Conservation (phyloP, 2,797 vertebrate genomes). For the Myotis planiceps region DNA sequence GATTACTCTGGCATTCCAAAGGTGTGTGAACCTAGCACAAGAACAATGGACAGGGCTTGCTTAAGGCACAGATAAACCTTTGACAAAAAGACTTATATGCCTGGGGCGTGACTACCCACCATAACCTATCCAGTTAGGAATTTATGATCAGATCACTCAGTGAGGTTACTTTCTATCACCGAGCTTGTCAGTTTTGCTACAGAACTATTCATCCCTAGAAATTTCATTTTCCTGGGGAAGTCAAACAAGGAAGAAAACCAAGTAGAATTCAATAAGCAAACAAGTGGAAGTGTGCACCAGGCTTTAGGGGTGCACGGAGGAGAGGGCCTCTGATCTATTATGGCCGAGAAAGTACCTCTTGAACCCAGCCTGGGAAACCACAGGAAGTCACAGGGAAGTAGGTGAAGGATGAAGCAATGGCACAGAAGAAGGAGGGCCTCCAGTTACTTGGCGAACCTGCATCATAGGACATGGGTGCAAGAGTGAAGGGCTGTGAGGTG, state of each 20-base stretch:
- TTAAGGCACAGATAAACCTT: background rate
- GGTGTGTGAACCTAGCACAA: background rate
- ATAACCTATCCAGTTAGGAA: background rate
- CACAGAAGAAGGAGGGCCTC: background rate
- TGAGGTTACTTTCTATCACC: background rate
- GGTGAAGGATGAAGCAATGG: background rate
- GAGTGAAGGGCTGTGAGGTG: background rate
- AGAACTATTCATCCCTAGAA: background rate
- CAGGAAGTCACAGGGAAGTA: background rate
- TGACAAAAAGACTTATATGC: background rate
- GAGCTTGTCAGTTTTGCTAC: background rate
- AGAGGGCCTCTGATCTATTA: background rate
- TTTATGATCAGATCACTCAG: background rate
- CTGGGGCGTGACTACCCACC: background rate
- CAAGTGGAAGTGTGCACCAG: background rate
- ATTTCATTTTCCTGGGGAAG: background rate
- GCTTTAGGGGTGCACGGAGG: background rate
- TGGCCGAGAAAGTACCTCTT: background rate
- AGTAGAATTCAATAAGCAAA: background rate
- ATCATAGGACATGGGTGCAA: accelerated
- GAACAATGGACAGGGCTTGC: background rate
- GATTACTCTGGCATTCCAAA: background rate
- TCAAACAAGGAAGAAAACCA: background rate
- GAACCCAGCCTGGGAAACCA: background rate
- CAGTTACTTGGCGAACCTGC: background rate